phyloP scores from a whole-genome alignment of 2,113 vertebrate species.

The Aplodontia rufa region DNA sequence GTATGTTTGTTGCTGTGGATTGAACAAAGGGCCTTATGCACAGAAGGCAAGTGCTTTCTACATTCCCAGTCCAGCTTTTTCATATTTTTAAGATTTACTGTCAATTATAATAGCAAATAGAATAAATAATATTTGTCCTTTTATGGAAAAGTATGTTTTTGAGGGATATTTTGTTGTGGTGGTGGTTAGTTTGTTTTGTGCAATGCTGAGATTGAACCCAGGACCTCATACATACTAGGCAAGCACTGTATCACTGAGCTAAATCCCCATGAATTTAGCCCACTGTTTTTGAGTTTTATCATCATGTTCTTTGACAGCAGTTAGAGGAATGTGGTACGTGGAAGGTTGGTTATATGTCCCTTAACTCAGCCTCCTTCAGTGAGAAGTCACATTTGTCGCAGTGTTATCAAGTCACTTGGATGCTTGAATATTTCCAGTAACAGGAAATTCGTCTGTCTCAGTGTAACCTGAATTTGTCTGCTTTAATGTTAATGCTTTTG shows the following conservation, averaged over 20 bases:
- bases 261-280: no score
- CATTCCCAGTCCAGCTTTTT: not conserved
- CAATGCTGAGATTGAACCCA: no score
- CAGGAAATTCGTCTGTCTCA: constrained; percentile 10
- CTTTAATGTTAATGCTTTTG: constrained; percentile 34
- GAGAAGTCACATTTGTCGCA: not conserved
- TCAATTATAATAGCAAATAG: not conserved
- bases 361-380: not conserved
- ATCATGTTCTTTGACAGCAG: not conserved
- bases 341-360: not conserved
- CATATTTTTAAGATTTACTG: not conserved
- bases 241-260: not conserved
- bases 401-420: not conserved
- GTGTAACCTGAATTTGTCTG: constrained; percentile 33
- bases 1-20: no score
- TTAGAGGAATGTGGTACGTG: not conserved
- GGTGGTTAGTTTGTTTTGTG: no score
- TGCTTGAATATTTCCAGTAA: not conserved
- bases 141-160: constrained; percentile 1
- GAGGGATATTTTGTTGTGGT: not conserved
- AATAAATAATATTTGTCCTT: not conserved
- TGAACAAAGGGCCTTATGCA: not conserved
- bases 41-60: no score
- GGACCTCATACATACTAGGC: no score
- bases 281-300: constrained; percentile 1